phyloP scores from a whole-genome alignment of 1,140 invertebrate species.

The Cydia splendana region DNA sequence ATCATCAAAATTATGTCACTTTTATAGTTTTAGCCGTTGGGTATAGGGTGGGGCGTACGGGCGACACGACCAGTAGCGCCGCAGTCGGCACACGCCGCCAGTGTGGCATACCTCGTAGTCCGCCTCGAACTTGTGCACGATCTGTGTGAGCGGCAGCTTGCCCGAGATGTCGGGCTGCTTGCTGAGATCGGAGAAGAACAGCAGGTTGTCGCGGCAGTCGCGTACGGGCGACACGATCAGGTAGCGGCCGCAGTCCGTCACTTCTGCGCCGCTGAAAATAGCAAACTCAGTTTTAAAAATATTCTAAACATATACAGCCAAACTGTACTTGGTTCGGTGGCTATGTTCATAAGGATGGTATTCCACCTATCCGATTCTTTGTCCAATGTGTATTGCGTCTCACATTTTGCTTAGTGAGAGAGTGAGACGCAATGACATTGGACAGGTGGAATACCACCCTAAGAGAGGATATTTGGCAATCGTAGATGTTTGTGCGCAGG shows the following conservation, averaged over 20 bases:
- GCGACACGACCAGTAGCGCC: slow-evolving; percentile 93
- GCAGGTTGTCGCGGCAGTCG: slow-evolving; percentile 93
- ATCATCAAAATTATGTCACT: too few relatives aligned
- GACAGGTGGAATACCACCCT: too few relatives aligned
- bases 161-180: slow-evolving; percentile 82
- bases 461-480: too few relatives aligned
- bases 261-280: slow-evolving; percentile 84
- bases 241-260: slow-evolving; percentile 96
- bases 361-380: too few relatives aligned
- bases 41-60: slow-evolving; percentile 77
- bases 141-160: slow-evolving; percentile 84
- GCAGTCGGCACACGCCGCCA: slow-evolving; percentile 83
- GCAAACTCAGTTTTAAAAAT: slow-evolving; percentile 30
- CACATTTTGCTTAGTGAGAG: too few relatives aligned
- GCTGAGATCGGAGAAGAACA: slow-evolving; percentile 90
- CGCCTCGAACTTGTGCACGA: slow-evolving; percentile 95
- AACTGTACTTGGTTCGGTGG: too few relatives aligned
- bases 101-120: slow-evolving; percentile 91
- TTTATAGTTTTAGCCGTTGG: slow-evolving; percentile 82
- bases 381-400: too few relatives aligned
- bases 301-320: too few relatives aligned
- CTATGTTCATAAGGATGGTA: too few relatives aligned
- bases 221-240: slow-evolving; percentile 89
- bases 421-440: too few relatives aligned
- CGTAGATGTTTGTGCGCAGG: too few relatives aligned